phyloP scores from a whole-genome alignment of 2,113 vertebrate species.

The Nothobranchius furzeri region DNA sequence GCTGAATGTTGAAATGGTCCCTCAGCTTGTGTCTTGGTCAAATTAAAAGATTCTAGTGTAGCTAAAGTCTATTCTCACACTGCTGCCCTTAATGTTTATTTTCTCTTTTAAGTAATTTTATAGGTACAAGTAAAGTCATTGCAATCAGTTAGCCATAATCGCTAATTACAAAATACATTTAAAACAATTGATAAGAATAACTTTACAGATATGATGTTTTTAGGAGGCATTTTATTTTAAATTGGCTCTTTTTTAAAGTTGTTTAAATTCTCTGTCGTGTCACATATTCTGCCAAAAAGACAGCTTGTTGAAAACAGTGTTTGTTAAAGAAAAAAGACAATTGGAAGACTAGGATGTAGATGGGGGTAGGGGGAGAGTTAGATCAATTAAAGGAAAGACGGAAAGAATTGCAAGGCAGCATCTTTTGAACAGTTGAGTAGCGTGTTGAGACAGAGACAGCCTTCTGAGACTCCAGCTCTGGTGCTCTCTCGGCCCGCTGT shows the following conservation, averaged over 20 bases:
- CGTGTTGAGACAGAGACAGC: conserved; percentile 56
- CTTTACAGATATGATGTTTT: too few relatives aligned
- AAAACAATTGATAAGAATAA: too few relatives aligned
- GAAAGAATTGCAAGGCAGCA: conserved; percentile 27
- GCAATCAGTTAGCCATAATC: too few relatives aligned
- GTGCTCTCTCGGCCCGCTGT: conserved; percentile 29
- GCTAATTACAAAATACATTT: too few relatives aligned
- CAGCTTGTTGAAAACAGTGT: background rate
- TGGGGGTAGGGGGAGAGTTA: background rate
- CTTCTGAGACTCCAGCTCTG: conserved; percentile 55
- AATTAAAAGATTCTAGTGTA: background rate
- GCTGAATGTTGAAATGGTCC: conserved; percentile 18
- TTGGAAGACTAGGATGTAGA: background rate
- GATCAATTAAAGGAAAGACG: background rate
- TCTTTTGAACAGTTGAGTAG: conserved; percentile 42
- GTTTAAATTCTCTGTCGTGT: too few relatives aligned
- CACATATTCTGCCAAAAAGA: too few relatives aligned
- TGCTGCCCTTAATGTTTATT: background rate
- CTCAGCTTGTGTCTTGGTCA: background rate
- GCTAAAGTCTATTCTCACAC: background rate
- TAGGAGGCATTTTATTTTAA: too few relatives aligned
- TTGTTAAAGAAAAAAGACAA: background rate
- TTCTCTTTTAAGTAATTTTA: background rate
- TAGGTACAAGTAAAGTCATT: too few relatives aligned
- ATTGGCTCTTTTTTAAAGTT: too few relatives aligned